Conservation (phyloP, 2,888 invertebrate species). For the Apamea sordens region DNA sequence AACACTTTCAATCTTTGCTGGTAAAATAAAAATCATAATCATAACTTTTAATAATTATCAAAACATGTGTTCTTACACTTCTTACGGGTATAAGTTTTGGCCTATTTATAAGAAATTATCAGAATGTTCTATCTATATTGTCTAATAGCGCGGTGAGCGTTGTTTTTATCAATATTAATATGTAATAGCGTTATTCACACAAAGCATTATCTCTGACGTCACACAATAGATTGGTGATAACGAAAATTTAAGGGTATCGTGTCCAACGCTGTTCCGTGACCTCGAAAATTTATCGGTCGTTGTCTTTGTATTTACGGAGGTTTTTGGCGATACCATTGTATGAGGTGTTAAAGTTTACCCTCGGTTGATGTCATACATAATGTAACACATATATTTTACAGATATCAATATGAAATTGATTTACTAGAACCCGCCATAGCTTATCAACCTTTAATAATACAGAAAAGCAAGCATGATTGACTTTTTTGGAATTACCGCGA, state of each 20-base stretch:
- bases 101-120: conserved; percentile 41
- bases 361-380: conserved; percentile 56
- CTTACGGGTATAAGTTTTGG: conserved; percentile 11
- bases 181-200: conserved; percentile 68
- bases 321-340: conserved; percentile 69
- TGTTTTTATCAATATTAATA: conserved; percentile 66
- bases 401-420: conserved; percentile 2
- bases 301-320: conserved; percentile 81
- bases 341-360: conserved; percentile 46
- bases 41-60: conserved; percentile 24
- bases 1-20: conserved; percentile 28
- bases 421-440: conserved; percentile 6
- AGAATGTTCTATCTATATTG: conserved; percentile 51
- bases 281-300: conserved; percentile 85
- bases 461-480: conserved; percentile 6
- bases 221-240: conserved; percentile 77
- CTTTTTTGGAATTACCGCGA: conserved; percentile 50
- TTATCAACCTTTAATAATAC: conserved; percentile 4
- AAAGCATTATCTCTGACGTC: conserved; percentile 74
- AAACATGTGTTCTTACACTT: conserved; percentile 21
- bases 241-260: conserved; percentile 76
- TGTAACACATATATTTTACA: conserved; percentile 15
- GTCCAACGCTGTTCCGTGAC: conserved; percentile 71
- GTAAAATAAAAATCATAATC: conserved; percentile 22
- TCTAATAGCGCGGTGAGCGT: conserved; percentile 35